These are phyloP conservation scores for Parambassis ranga DNA, from an alignment of 2,797 vertebrate species.

Conservation along the genomic window DNA sequence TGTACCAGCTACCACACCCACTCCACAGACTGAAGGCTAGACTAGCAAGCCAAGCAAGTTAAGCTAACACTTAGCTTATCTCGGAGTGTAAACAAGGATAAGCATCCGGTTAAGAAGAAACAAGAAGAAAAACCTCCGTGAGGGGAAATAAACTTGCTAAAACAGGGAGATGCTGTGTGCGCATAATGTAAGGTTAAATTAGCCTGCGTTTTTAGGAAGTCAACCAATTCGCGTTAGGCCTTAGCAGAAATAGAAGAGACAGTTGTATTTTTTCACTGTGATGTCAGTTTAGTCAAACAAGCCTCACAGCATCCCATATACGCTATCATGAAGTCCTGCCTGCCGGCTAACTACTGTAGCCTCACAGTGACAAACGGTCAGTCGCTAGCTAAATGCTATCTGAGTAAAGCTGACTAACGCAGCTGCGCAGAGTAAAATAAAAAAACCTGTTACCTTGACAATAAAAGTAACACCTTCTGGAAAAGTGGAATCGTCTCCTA, in stretches of 20 bases:
- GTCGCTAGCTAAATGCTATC: constrained; percentile 3
- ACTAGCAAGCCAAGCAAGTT: constrained; percentile 22
- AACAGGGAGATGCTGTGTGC: background rate
- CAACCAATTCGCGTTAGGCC: too few relatives aligned
- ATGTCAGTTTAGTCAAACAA: background rate
- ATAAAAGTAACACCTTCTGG: constrained; percentile 9
- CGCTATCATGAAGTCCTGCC: constrained; percentile 10
- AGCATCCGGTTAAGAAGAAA: background rate
- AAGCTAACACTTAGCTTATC: background rate
- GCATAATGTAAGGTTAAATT: background rate
- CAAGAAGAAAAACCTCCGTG: background rate
- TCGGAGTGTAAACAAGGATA: background rate
- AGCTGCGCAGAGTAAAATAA: background rate
- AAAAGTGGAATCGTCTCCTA: background rate
- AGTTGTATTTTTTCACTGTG: too few relatives aligned
- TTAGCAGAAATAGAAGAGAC: too few relatives aligned
- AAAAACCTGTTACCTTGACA: constrained; percentile 44
- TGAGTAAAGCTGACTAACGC: background rate
- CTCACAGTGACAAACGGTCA: background rate
- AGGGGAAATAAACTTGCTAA: background rate
- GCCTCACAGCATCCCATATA: constrained; percentile 21
- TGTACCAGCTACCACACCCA: constrained; percentile 64
- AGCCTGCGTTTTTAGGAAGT: background rate
- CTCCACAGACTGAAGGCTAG: constrained; percentile 1
- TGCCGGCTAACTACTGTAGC: constrained; percentile 39